These are phyloP conservation scores for Gymnoscopelus braueri DNA, from an alignment of 2,797 vertebrate genomes.

Conservation along the genomic window DNA sequence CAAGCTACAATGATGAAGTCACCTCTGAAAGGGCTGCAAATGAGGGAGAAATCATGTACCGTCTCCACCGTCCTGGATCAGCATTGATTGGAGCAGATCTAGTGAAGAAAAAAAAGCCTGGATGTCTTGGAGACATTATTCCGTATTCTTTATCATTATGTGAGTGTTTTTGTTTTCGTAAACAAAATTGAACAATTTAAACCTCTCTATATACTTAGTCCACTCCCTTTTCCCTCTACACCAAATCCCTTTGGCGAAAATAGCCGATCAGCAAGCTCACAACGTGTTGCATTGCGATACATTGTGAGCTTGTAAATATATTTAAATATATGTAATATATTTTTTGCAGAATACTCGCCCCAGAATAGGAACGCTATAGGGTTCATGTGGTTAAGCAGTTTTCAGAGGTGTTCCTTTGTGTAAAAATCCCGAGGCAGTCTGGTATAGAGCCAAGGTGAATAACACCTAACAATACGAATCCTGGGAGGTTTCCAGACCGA, in stretches of 20 bases:
- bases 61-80: conserved; percentile 66
- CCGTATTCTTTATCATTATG: conserved; percentile 43
- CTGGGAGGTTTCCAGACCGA: conserved; percentile 52
- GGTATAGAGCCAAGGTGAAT: conserved; percentile 7
- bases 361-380: too few species aligned
- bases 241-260: too few species aligned
- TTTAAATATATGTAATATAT: too few species aligned
- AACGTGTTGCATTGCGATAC: too few species aligned
- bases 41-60: conserved; percentile 81
- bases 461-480: conserved; percentile 24
- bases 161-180: conserved; percentile 9
- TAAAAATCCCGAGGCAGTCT: neutral
- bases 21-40: conserved; percentile 86
- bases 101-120: conserved; percentile 35
- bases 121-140: conserved; percentile 50
- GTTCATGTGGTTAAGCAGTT: too few species aligned
- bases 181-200: neutral
- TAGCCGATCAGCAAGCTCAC: too few species aligned
- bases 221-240: too few species aligned
- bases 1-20: conserved; percentile 84
- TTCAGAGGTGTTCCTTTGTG: neutral
- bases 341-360: too few species aligned
- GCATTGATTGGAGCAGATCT: conserved; percentile 66
- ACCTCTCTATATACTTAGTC: too few species aligned
- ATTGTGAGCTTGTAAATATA: too few species aligned